Conservation (phyloP, 2,113 vertebrate genomes). For the Dipodomys spectabilis region DNA sequence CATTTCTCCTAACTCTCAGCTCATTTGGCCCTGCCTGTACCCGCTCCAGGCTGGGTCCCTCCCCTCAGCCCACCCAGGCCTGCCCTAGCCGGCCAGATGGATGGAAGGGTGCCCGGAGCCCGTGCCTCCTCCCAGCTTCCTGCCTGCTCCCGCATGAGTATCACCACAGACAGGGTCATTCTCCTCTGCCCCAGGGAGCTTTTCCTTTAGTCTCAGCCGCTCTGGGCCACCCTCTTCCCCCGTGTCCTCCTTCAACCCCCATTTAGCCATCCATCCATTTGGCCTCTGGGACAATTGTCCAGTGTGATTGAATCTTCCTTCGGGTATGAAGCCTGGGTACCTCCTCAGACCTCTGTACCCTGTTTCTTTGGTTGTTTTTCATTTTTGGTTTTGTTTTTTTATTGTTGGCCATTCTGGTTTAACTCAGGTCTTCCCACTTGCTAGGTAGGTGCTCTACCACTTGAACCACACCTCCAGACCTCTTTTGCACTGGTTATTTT, state of each 20-base stretch:
- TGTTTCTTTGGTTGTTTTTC: not conserved
- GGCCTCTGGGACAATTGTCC: not conserved
- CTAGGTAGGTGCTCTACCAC: too few species aligned
- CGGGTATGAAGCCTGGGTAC: not conserved
- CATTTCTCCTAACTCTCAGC: not conserved
- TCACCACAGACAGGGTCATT: not conserved
- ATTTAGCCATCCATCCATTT: not conserved
- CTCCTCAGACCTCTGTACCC: not conserved
- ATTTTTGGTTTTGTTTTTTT: too few species aligned
- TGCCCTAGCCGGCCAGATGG: not conserved
- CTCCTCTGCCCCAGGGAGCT: not conserved
- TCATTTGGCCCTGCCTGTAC: fast-evolving
- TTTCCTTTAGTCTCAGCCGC: too few species aligned
- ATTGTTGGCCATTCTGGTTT: too few species aligned
- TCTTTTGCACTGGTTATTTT: too few species aligned
- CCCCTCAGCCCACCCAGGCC: not conserved
- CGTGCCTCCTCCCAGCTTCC: not conserved
- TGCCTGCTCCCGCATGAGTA: too few species aligned
- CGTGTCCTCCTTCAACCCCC: too few species aligned
- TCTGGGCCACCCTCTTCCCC: not conserved
- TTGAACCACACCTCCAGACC: too few species aligned
- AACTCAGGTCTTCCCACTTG: too few species aligned
- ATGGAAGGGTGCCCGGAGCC: not conserved
- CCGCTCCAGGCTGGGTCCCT: not conserved
- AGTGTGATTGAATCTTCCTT: not conserved